These are phyloP conservation scores for Mastacembelus armatus DNA, from an alignment of 2,797 vertebrate genomes.

Conservation along the genomic window DNA sequence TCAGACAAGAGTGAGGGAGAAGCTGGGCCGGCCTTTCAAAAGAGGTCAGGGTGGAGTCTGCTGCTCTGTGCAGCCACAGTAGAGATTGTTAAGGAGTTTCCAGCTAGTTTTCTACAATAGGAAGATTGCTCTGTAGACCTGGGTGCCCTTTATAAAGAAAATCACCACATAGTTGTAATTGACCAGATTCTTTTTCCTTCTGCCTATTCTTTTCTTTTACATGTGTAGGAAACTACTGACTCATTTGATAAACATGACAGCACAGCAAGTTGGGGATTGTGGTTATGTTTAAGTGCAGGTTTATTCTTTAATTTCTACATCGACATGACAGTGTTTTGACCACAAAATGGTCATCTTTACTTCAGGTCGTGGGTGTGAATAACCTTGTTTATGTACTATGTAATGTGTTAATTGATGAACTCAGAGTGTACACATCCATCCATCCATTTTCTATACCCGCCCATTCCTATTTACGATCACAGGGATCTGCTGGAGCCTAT, in stretches of 20 bases:
- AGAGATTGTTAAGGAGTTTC: conserved; percentile 79
- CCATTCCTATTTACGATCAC: too few species aligned
- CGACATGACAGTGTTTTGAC: too few species aligned
- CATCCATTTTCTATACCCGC: too few species aligned
- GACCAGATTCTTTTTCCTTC: conserved; percentile 54
- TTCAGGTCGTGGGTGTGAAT: too few species aligned
- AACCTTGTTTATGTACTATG: too few species aligned
- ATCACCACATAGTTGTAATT: conserved; percentile 65
- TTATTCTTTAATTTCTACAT: too few species aligned
- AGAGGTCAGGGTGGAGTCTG: conserved; percentile 82
- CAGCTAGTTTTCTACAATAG: conserved; percentile 66
- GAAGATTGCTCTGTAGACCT: conserved; percentile 67
- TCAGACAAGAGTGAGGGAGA: conserved; percentile 77
- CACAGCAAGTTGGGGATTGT: conserved; percentile 21
- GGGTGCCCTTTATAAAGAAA: conserved; percentile 77
- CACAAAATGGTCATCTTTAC: too few species aligned
- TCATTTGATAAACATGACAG: conserved; percentile 38
- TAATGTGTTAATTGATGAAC: too few species aligned
- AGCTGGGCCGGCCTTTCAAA: conserved; percentile 73
- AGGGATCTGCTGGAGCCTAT: too few species aligned
- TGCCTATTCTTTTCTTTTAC: conserved; percentile 19
- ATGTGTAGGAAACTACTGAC: conserved; percentile 38
- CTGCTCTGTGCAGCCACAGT: conserved; percentile 49
- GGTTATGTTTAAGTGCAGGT: conserved; percentile 30
- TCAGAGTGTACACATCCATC: too few species aligned